phyloP scores from a whole-genome alignment of 1,140 invertebrate species.

The Aethina tumida region DNA sequence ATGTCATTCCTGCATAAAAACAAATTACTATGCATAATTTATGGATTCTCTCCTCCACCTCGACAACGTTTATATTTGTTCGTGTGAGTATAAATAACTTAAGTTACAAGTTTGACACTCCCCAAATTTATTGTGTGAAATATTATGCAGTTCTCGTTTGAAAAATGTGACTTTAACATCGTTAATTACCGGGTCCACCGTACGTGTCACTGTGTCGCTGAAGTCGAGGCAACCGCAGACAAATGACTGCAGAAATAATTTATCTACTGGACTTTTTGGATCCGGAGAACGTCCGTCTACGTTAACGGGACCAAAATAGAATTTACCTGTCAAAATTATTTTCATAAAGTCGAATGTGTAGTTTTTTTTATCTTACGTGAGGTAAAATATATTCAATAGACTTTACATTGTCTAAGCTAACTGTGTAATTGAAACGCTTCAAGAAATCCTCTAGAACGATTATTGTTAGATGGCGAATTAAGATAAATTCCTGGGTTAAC shows the following conservation, averaged over 20 bases:
- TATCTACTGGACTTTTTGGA: constrained; percentile 17
- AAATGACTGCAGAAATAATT: constrained; percentile 34
- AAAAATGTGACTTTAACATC: constrained; percentile 37
- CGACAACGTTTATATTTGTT: constrained; percentile 9
- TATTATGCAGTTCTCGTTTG: constrained; percentile 34
- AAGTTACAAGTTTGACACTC: constrained; percentile 28
- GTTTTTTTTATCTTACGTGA: too few relatives aligned
- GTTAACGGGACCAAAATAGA: constrained; percentile 15
- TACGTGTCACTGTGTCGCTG: constrained; percentile 33
- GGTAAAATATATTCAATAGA: too few relatives aligned
- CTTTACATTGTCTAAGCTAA: too few relatives aligned
- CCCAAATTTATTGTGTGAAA: constrained; percentile 35
- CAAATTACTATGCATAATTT: constrained; percentile 6
- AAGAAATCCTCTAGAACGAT: too few relatives aligned
- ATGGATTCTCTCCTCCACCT: constrained; percentile 2
- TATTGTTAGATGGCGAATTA: too few relatives aligned
- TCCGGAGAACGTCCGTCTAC: constrained; percentile 1
- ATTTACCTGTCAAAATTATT: constrained; percentile 11
- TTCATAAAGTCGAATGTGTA: too few relatives aligned
- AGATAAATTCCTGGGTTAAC: too few relatives aligned
- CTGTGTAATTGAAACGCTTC: too few relatives aligned
- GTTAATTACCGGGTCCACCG: constrained; percentile 35
- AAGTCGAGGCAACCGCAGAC: constrained; percentile 32
- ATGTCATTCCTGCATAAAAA: constrained; percentile 1
- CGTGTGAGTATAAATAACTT: constrained; percentile 18